A percentile compares a stretch with the other conserved stretches of the same genome.
Evolutionary conservation across 2,888 invertebrate genomes (phyloP).

Genomic region (Drosophila eohydei): DNA sequence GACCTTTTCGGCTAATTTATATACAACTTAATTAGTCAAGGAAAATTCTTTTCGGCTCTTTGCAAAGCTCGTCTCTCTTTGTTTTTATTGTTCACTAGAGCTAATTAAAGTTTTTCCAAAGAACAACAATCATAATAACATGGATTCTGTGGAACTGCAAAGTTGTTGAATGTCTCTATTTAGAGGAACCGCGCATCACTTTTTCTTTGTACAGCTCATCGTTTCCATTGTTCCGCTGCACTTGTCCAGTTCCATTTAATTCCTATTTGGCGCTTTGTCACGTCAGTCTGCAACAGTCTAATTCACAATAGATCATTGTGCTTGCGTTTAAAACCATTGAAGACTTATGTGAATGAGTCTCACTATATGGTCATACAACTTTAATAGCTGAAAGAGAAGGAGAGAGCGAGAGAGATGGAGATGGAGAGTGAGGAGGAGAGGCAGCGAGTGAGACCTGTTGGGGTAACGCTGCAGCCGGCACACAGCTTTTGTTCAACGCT

Average conservation of each 20-base stretch:
- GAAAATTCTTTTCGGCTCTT: constrained; percentile 19
- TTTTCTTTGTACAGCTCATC: neutral
- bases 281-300: constrained; percentile 59
- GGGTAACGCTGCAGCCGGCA: neutral
- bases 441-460: neutral
- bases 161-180: constrained; percentile 1
- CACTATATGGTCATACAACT: constrained; percentile 35
- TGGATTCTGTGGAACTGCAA: constrained; percentile 5
- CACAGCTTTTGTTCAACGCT: constrained; percentile 68
- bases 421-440: neutral
- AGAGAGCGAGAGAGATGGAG: neutral
- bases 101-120: constrained; percentile 14
- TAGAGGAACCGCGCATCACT: neutral
- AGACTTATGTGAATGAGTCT: constrained; percentile 20
- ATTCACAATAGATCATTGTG: constrained; percentile 55
- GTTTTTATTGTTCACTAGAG: neutral
- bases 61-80: neutral
- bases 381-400: constrained; percentile 12
- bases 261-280: constrained; percentile 33
- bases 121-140: neutral
- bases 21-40: constrained; percentile 54
- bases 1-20: constrained; percentile 68
- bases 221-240: neutral
- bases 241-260: constrained; percentile 8
- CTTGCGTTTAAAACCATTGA: constrained; percentile 30